phyloP scores from a whole-genome alignment of 1,140 invertebrate genomes.

The Zaprionus gabonicus region DNA sequence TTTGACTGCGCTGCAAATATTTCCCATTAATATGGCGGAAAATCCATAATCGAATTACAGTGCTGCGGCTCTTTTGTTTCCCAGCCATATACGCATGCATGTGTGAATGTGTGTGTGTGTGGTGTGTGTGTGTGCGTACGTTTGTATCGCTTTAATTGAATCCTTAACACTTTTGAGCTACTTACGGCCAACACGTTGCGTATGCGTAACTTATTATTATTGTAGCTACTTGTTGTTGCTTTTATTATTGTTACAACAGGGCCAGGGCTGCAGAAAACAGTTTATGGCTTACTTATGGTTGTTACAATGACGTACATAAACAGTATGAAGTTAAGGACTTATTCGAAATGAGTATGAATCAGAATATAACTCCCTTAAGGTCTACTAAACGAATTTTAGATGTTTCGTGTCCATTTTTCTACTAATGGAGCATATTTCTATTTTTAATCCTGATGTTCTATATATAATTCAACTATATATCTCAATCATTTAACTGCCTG shows the following conservation, averaged over 20 bases:
- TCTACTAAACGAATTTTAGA: background rate
- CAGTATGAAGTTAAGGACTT: background rate
- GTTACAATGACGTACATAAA: background rate
- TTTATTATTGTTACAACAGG: constrained; percentile 42
- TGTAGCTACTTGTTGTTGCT: constrained; percentile 45
- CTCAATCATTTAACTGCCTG: background rate
- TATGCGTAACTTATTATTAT: constrained; percentile 79
- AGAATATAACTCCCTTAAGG: background rate
- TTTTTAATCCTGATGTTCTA: background rate
- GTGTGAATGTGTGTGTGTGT: constrained; percentile 9
- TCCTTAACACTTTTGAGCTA: constrained; percentile 83
- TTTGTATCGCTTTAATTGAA: constrained; percentile 82
- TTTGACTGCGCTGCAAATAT: constrained; percentile 76
- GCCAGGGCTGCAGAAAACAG: constrained; percentile 34
- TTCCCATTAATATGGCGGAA: constrained; percentile 82
- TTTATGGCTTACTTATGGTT: background rate
- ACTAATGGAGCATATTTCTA: background rate
- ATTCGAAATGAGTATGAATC: background rate
- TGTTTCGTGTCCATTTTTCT: background rate
- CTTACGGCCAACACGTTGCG: constrained; percentile 79
- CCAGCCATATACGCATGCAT: constrained; percentile 45
- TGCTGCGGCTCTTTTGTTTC: constrained; percentile 77
- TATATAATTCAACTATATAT: background rate
- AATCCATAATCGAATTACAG: constrained; percentile 82
- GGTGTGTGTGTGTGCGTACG: constrained; percentile 39